These are phyloP conservation scores for Drosophila parthenogenetica DNA, from an alignment of 2,888 invertebrate species.

Conservation along the genomic window DNA sequence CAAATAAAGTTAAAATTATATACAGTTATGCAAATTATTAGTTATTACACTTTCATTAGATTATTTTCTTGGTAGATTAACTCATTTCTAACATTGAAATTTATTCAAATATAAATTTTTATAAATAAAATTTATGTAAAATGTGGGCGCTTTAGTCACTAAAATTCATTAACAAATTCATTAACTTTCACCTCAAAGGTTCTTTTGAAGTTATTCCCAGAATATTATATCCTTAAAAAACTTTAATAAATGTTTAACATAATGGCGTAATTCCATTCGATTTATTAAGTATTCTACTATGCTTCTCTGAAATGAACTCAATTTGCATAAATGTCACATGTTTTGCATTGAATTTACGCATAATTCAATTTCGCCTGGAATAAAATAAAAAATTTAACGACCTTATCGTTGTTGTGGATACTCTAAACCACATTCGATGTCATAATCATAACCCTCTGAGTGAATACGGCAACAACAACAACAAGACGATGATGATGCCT, in stretches of 20 bases:
- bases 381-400: conserved; percentile 40
- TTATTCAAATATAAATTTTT: too few species aligned
- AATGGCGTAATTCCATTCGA: background rate
- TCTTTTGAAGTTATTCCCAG: background rate
- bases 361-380: conserved; percentile 58
- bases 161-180: too few species aligned
- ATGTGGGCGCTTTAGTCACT: too few species aligned
- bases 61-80: too few species aligned
- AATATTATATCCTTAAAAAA: background rate
- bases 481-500: conserved; percentile 12
- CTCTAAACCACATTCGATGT: conserved; percentile 42
- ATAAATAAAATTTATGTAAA: too few species aligned
- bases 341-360: conserved; percentile 55
- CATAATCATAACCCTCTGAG: conserved; percentile 71
- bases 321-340: conserved; percentile 76
- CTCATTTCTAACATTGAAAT: too few species aligned
- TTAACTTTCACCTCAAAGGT: too few species aligned
- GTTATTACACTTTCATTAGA: too few species aligned
- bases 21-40: too few species aligned
- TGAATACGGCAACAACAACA: conserved; percentile 1
- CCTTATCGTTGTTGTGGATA: conserved; percentile 17
- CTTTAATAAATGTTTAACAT: conserved; percentile 18
- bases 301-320: conserved; percentile 5
- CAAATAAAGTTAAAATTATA: background rate
- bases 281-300: conserved; percentile 7